A percentile compares a stretch with the other conserved stretches of the same genome.
phyloP scores from a whole-genome alignment of 2,888 invertebrate genomes.

The Lysandra coridon region DNA sequence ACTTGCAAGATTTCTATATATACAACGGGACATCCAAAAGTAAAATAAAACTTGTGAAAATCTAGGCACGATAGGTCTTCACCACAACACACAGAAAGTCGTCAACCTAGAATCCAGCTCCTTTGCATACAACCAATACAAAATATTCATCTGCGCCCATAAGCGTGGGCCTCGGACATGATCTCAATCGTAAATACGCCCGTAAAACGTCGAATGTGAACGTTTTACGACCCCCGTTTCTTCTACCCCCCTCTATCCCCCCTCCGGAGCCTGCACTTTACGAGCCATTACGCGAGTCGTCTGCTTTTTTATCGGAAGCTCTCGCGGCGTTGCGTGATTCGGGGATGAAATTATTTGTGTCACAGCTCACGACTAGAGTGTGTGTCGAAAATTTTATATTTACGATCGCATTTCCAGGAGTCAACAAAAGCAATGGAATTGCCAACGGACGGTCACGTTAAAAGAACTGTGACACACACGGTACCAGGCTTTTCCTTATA shows the following conservation, averaged over 20 bases:
- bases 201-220: conserved; percentile 52
- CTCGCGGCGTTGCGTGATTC: not conserved
- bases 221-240: conserved; percentile 41
- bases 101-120: not conserved
- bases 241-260: not conserved
- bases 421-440: not conserved
- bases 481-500: too few species aligned
- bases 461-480: too few species aligned
- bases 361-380: not conserved
- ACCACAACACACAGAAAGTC: not conserved
- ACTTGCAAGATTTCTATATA: too few species aligned
- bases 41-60: too few species aligned
- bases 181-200: conserved; percentile 43
- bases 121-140: not conserved
- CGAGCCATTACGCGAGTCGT: conserved; percentile 20
- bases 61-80: too few species aligned
- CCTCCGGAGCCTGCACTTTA: conserved; percentile 1
- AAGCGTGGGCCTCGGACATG: not conserved
- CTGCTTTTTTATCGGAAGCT: conserved; percentile 16
- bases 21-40: too few species aligned
- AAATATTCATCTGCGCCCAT: not conserved
- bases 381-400: not conserved
- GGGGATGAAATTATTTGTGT: conserved; percentile 3
- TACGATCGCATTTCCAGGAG: not conserved
- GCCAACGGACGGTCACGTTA: not conserved